A percentile compares a stretch with the other conserved stretches of the same genome.
Conservation (phyloP, 2,113 vertebrate species). For the Apaloderma vittatum region DNA sequence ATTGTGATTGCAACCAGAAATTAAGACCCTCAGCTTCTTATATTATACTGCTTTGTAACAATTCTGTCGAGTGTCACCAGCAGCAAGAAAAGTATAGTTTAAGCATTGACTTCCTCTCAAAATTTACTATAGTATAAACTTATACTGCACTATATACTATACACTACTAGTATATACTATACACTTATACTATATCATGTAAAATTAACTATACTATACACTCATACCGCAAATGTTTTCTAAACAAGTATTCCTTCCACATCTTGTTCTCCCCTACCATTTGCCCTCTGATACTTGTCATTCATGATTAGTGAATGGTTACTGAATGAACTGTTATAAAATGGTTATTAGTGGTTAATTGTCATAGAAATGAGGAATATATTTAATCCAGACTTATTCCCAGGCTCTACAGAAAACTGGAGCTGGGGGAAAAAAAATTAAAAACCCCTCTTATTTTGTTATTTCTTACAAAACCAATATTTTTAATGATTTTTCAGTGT, state of each 20-base stretch:
- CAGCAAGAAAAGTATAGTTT: background rate
- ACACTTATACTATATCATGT: too few relatives aligned
- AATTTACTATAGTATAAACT: background rate
- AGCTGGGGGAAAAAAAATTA: background rate
- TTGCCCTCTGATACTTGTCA: background rate
- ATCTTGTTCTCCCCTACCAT: background rate
- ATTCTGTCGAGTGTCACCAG: background rate
- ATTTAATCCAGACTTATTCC: background rate
- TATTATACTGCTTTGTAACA: background rate
- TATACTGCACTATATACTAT: too few relatives aligned
- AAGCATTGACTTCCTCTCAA: background rate
- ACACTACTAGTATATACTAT: too few relatives aligned
- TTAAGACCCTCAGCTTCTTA: background rate
- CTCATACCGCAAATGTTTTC: background rate
- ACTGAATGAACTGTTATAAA: background rate
- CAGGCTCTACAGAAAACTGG: background rate
- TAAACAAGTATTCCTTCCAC: background rate
- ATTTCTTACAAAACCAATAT: background rate
- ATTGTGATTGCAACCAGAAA: background rate
- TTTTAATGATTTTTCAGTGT: background rate
- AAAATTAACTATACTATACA: too few relatives aligned
- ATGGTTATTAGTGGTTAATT: background rate
- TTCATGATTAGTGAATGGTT: background rate
- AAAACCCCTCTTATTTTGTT: background rate
- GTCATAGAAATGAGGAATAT: background rate